Base-by-base conservation (phyloP, 1,140 invertebrate species). In the Cotesia vestalis region DNA sequence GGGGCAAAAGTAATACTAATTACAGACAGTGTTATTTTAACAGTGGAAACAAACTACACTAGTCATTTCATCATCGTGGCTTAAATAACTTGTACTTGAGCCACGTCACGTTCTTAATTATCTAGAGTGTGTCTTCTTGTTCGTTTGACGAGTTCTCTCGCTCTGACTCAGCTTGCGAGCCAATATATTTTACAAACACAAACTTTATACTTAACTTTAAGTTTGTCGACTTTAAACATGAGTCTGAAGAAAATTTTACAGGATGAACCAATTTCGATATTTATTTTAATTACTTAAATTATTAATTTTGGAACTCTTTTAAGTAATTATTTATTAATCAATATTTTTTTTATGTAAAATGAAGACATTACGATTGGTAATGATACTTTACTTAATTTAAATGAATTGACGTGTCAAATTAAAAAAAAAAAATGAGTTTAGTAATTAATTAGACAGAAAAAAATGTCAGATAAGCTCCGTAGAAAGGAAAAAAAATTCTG, bases 21-120 rank as follows among this genome's bases (percentile, higher is more conserved):
- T 46, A 46, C 20, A 53, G 46, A 53, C 12, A 62, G 51, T 71
- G 63, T 36, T 51, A 36, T 14, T 55, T 9, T 46, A 52, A 27
- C 27, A 27, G 27, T 36, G 46, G 2, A 14, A 61, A 34, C 17
- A 40, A 66, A 60, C n/a, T 61, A 38, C 51, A 66, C 3, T 9
- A 52, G 38, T 20, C 40, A 66, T 66, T 51, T 52, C 8, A 40
- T 66, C 63, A 63, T 66, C 63, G 38, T 38, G 61, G n/a, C 36
- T 12, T 6, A 40, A 14, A 51, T 12, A 8, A 51, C 17, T 46
- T 14, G 35, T 40, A 63, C 27, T 53, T 55, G 53, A 38, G 63
- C 51, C 34, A 34, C 69, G 69, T 72, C 70, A 72, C 70, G 70
- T 72, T 72, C 62, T 63, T 72, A 72, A 72, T 72, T 72, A 72